Base-by-base conservation (phyloP, 2,113 vertebrate genomes). In the Apaloderma vittatum region DNA sequence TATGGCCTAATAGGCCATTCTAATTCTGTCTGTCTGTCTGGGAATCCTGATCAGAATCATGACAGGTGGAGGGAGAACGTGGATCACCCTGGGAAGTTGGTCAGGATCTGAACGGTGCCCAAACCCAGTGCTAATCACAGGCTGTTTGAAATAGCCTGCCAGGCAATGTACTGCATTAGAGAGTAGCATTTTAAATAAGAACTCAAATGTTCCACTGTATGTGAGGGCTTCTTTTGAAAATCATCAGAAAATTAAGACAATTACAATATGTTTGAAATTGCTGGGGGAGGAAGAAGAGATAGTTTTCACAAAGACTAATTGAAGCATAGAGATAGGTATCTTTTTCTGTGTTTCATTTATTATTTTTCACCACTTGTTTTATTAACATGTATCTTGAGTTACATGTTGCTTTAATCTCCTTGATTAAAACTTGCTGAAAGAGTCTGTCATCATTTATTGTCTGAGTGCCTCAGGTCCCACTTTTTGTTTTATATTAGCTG, bases 351-450 rank as follows among this genome's bases (percentile, higher is more conserved):
- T 62, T 86, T 82, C 96, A 96, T 98, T 98, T 98, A 97, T 97
- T 97, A 93, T 98, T 98, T 98, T 98, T 98, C 98, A 97, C 77
- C 92, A 88, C 97, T 98, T 97, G 94, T 97, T 98, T 98, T 99
- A 99, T 99, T 98, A 99, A 97, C 95, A 96, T 96, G 97, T 94
- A 97, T 98, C 98, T 98, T 97, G 97, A 96, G 96, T 99, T 99
- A 98, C 98, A 96, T 91, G 97, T 97, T 96, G 94, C 97, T 97
- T 98, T 99, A 99, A 98, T 99, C 98, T 98, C 92, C 58, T 98
- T 99, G 98, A 99, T 99, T 98, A 99, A 98, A 98, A 98, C 91
- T 97, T 97, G 98, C 98, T 99, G 98, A 99, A 98, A 99, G 98
- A 95, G 97, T 97, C 67, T 97, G 98, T 98, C 98, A 84, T 97